A percentile compares a stretch with the other conserved stretches of the same genome.
These are phyloP conservation scores for Indicator indicator DNA, from an alignment of 2,113 vertebrate species.

Conservation along the genomic window DNA sequence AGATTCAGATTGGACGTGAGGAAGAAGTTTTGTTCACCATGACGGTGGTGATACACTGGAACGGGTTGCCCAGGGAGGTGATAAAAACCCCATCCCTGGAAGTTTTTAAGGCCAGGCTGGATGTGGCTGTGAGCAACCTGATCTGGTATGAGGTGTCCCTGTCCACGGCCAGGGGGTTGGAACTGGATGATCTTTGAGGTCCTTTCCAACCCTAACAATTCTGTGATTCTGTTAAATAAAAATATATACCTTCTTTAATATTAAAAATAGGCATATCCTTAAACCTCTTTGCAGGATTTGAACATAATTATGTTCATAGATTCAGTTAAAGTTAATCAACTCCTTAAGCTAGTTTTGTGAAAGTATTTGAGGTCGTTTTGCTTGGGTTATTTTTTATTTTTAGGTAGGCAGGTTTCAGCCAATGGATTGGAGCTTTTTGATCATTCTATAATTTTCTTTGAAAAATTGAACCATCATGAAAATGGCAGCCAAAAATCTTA, in stretches of 20 bases:
- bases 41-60: too few species aligned
- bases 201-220: too few species aligned
- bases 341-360: not conserved
- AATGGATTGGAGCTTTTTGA: not conserved
- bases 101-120: too few species aligned
- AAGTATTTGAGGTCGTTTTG: rapidly evolving
- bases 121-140: too few species aligned
- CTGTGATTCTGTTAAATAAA: not conserved
- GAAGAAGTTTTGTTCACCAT: too few species aligned
- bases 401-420: not conserved
- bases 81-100: too few species aligned
- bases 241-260: rapidly evolving
- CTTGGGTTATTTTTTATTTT: not conserved
- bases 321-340: not conserved
- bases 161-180: too few species aligned
- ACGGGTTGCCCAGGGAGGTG: too few species aligned
- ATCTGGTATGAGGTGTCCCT: too few species aligned
- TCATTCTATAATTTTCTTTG: not conserved
- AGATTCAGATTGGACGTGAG: too few species aligned
- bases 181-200: too few species aligned
- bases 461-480: not conserved
- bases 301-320: not conserved
- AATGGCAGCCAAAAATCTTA: not conserved
- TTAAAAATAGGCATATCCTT: not conserved
- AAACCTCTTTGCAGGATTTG: not conserved